Conservation (phyloP, 2,797 vertebrate genomes). For the Oryzias sinensis region DNA sequence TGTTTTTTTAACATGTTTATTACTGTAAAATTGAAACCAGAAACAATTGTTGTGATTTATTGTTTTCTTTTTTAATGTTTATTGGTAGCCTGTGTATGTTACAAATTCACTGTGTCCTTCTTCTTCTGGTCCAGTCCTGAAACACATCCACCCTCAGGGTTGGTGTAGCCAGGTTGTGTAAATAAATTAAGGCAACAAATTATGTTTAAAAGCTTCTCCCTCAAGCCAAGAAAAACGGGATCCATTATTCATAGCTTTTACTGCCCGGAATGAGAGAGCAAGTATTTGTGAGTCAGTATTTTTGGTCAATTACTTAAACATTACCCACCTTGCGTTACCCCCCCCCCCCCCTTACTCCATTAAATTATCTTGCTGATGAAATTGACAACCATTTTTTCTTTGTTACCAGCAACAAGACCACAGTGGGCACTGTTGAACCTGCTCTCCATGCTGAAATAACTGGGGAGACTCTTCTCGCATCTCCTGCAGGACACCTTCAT, state of each 20-base stretch:
- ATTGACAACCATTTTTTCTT: constrained; percentile 51
- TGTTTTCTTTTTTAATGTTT: too few relatives aligned
- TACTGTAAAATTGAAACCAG: too few relatives aligned
- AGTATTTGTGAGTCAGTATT: constrained; percentile 36
- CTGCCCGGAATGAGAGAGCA: constrained; percentile 58
- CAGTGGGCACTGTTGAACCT: constrained; percentile 8
- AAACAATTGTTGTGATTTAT: too few relatives aligned
- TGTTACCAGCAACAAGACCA: constrained; percentile 27
- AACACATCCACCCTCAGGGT: constrained; percentile 51
- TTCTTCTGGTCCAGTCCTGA: constrained; percentile 21
- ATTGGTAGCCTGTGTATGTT: too few relatives aligned
- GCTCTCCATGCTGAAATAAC: background rate
- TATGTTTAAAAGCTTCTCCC: constrained; percentile 74
- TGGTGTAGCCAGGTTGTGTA: constrained; percentile 68
- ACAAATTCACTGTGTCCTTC: background rate
- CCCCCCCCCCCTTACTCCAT: constrained; percentile 18
- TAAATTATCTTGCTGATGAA: constrained; percentile 47
- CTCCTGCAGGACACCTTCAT: background rate
- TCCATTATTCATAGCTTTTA: constrained; percentile 72
- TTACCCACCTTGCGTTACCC: constrained; percentile 27
- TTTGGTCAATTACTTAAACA: constrained; percentile 57
- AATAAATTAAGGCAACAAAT: constrained; percentile 79
- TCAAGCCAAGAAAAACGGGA: constrained; percentile 58
- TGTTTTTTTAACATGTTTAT: too few relatives aligned
- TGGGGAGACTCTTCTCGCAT: constrained; percentile 3